These are phyloP conservation scores for Pipistrellus pygmaeus DNA, from an alignment of 2,797 vertebrate genomes.

Conservation along the genomic window DNA sequence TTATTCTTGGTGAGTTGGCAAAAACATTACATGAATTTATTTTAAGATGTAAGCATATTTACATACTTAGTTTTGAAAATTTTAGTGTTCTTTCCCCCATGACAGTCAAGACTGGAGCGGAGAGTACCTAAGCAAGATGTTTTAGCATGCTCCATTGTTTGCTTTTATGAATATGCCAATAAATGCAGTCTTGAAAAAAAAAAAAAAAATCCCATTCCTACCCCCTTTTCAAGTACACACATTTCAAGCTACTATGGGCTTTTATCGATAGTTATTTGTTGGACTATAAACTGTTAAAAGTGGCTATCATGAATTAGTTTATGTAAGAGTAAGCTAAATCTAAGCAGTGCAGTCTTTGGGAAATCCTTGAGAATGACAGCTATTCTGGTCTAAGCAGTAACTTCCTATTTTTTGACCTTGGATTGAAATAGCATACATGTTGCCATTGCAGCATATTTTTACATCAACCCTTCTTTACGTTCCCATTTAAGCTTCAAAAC, in stretches of 20 bases:
- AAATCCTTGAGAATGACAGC: background rate
- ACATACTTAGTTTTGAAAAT: slow-evolving; percentile 59
- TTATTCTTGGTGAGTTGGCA: slow-evolving; percentile 44
- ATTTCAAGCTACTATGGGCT: slow-evolving; percentile 51
- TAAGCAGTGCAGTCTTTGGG: background rate
- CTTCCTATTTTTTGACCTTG: background rate
- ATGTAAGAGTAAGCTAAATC: background rate
- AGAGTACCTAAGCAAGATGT: background rate
- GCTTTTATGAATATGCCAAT: slow-evolving; percentile 31
- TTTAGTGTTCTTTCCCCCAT: slow-evolving; percentile 12
- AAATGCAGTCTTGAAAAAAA: background rate
- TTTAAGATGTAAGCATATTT: slow-evolving; percentile 57
- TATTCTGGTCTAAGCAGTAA: background rate
- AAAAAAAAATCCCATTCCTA: background rate
- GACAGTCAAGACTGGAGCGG: background rate
- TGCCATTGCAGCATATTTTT: background rate
- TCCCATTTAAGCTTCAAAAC: background rate
- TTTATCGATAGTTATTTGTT: background rate
- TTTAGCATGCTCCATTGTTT: slow-evolving; percentile 38
- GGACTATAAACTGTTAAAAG: background rate
- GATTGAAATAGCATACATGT: background rate
- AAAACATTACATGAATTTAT: slow-evolving; percentile 39
- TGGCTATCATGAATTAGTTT: background rate
- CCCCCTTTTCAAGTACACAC: slow-evolving; percentile 57
- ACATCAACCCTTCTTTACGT: background rate